phyloP scores from a whole-genome alignment of 2,113 vertebrate species.

The Grammomys surdaster region DNA sequence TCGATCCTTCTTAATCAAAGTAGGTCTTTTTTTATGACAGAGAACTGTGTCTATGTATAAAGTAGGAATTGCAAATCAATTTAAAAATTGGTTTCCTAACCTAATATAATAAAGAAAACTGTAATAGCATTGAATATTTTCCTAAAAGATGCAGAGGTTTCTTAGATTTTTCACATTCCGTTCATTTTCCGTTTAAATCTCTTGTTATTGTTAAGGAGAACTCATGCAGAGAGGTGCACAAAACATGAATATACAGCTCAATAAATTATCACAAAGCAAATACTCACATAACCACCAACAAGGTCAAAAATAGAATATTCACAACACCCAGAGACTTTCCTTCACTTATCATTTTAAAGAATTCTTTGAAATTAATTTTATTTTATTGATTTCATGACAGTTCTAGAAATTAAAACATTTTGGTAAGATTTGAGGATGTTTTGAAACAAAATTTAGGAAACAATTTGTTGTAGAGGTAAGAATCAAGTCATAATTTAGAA shows the following conservation, averaged over 20 bases:
- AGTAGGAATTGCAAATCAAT: not conserved
- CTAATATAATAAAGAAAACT: conserved; percentile 28
- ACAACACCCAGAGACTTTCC: not conserved
- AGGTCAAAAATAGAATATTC: conserved; percentile 22
- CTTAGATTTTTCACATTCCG: conserved; percentile 33
- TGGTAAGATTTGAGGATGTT: not conserved
- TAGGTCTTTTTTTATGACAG: not conserved
- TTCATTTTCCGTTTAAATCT: conserved; percentile 58
- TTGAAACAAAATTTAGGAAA: conserved; percentile 49
- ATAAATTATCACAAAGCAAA: conserved; percentile 47
- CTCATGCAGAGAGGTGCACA: conserved; percentile 27
- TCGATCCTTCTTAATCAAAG: not conserved
- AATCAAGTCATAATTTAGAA: not conserved
- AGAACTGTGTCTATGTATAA: conserved; percentile 8
- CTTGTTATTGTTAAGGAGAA: conserved; percentile 29
- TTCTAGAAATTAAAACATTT: conserved; percentile 24
- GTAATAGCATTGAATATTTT: not conserved
- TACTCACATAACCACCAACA: not conserved
- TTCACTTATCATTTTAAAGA: conserved; percentile 41
- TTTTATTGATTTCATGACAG: conserved; percentile 17
- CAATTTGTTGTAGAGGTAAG: not conserved
- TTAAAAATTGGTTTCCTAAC: conserved; percentile 15
- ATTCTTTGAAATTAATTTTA: conserved; percentile 47
- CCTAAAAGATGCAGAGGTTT: not conserved
- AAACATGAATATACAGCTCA: conserved; percentile 38